Conservation (phyloP, 2,113 vertebrate species). For the Rhinolophus sinicus region DNA sequence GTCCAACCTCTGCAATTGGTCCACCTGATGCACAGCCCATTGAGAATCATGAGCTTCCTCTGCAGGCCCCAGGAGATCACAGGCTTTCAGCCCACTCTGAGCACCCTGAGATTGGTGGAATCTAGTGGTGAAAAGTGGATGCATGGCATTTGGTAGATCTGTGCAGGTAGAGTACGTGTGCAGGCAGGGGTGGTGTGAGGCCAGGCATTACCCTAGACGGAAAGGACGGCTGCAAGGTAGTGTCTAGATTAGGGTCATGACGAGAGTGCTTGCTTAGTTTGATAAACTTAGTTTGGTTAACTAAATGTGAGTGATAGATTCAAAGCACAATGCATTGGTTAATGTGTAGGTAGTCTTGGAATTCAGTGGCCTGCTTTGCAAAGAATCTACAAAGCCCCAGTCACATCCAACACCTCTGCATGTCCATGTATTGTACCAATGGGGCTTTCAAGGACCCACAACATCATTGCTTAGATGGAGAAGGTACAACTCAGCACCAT, state of each 20-base stretch:
- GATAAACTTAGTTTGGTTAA: neutral
- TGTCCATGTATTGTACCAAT: neutral
- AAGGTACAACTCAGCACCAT: rapidly evolving
- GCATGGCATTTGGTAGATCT: neutral
- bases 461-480: neutral
- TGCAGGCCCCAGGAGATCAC: neutral
- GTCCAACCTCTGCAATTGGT: no score
- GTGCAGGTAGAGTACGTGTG: neutral
- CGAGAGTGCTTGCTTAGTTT: neutral
- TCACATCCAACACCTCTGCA: neutral
- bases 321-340: neutral
- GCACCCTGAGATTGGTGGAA: no score
- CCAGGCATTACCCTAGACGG: rapidly evolving
- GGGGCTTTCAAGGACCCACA: neutral
- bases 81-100: no score
- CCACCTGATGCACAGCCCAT: neutral
- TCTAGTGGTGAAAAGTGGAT: no score
- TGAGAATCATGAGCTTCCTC: neutral
- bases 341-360: rapidly evolving
- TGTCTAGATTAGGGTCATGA: rapidly evolving
- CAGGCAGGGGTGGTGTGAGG: rapidly evolving
- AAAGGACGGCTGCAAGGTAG: neutral
- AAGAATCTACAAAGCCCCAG: neutral
- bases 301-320: neutral
- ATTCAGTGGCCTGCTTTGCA: neutral